Percentiles rank a stretch among this genome's conserved stretches.
phyloP scores from a whole-genome alignment of 1,140 invertebrate species.

The Psix sp. region DNA sequence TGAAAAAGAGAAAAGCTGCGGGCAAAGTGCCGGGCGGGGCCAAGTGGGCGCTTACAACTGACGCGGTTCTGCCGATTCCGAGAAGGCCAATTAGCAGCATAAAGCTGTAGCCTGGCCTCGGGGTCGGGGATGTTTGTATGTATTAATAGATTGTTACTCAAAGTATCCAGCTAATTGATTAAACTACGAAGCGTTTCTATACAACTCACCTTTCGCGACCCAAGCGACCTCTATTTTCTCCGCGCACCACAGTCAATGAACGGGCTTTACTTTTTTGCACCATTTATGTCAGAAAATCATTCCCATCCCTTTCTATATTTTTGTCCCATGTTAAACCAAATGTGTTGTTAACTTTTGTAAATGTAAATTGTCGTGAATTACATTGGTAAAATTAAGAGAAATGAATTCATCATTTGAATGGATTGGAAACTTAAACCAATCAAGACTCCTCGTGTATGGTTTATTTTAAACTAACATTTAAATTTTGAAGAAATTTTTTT shows the following conservation, averaged over 20 bases:
- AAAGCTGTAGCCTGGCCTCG: conserved; percentile 73
- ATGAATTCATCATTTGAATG: too few species aligned
- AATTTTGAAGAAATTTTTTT: too few species aligned
- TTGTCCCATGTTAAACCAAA: too few species aligned
- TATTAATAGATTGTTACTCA: conserved; percentile 78
- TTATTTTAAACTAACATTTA: too few species aligned
- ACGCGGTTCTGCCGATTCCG: conserved; percentile 71
- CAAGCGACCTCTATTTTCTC: conserved; percentile 37
- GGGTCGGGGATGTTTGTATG: conserved; percentile 74
- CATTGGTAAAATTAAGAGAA: too few species aligned
- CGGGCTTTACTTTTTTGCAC: conserved; percentile 38
- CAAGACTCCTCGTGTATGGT: too few species aligned
- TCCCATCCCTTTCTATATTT: background rate
- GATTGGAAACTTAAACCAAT: too few species aligned
- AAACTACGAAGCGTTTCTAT: conserved; percentile 68
- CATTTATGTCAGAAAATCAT: conserved; percentile 22
- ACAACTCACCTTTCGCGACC: conserved; percentile 35
- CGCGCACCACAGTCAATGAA: conserved; percentile 29
- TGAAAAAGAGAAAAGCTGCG: conserved; percentile 38
- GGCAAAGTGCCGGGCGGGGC: conserved; percentile 29
- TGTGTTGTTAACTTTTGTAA: too few species aligned
- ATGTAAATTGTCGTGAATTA: too few species aligned
- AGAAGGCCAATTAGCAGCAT: conserved; percentile 77
- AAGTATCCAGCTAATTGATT: conserved; percentile 78
- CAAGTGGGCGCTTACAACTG: conserved; percentile 74